These are phyloP conservation scores for Rotaria sp. DNA, from an alignment of 2,888 invertebrate species.

Conservation along the genomic window DNA sequence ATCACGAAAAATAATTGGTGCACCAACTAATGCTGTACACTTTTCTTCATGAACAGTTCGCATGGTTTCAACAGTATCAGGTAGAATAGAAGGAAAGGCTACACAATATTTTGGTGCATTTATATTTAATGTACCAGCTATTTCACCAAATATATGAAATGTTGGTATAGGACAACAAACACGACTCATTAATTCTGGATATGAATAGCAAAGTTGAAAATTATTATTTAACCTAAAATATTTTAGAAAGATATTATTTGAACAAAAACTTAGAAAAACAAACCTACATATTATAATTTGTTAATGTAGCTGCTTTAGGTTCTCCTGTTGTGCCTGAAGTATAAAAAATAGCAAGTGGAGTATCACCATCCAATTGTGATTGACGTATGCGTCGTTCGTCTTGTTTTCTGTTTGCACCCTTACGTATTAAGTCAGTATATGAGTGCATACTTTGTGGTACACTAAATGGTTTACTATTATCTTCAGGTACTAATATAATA, in stretches of 20 bases:
- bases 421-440: background rate
- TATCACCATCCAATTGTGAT: background rate
- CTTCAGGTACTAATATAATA: conserved; percentile 2
- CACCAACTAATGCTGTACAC: conserved; percentile 35
- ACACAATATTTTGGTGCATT: background rate
- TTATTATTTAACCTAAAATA: background rate
- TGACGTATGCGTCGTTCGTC: background rate
- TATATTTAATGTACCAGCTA: conserved; percentile 26
- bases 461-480: background rate
- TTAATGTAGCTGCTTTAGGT: conserved; percentile 12
- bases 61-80: conserved; percentile 37
- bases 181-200: background rate
- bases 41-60: conserved; percentile 32
- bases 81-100: conserved; percentile 31
- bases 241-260: too few species aligned
- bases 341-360: background rate
- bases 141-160: conserved; percentile 38
- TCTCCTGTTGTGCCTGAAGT: conserved; percentile 5
- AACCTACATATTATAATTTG: background rate
- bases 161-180: conserved; percentile 38
- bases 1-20: conserved; percentile 40
- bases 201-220: background rate
- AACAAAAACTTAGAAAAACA: too few species aligned
- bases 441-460: background rate
- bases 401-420: background rate